phyloP scores from a whole-genome alignment of 2,797 vertebrate genomes.

The Acipenser oxyrinchus region DNA sequence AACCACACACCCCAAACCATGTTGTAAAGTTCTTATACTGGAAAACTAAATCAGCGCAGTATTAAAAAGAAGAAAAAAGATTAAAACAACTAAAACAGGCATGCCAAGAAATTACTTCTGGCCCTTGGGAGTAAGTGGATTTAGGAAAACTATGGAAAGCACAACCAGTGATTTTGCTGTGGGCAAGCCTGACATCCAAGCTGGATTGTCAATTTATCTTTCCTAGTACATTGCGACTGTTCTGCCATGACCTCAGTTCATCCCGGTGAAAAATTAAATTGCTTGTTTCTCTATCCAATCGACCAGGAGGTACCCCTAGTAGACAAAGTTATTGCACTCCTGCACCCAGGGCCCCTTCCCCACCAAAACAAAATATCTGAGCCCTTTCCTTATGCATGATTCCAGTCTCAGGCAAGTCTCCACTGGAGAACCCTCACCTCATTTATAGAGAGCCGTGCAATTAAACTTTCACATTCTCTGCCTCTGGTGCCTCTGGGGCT shows the following conservation, averaged over 20 bases:
- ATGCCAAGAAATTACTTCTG: neutral
- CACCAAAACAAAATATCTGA: constrained; percentile 10
- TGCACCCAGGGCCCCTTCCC: neutral
- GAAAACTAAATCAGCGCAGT: neutral
- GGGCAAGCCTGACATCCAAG: neutral
- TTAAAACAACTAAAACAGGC: neutral
- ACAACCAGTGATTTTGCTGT: neutral
- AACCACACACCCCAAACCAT: neutral
- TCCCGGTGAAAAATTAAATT: constrained; percentile 2
- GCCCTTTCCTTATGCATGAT: constrained; percentile 9
- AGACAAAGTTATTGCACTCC: neutral
- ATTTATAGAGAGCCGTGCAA: constrained; percentile 6
- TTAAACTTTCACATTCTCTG: constrained; percentile 11
- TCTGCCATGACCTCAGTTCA: constrained; percentile 11
- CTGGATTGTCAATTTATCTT: constrained; percentile 9
- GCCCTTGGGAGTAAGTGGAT: neutral
- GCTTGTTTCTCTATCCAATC: constrained; percentile 5
- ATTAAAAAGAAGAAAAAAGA: neutral
- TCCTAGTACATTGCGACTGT: neutral
- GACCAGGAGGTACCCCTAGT: neutral
- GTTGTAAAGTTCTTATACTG: neutral
- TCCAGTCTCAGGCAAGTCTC: constrained; percentile 15
- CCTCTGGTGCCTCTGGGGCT: constrained; percentile 2
- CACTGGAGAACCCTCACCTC: constrained; percentile 6
- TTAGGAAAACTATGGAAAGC: neutral